Evolutionary conservation across 1,140 invertebrate species (phyloP).

Genomic region (Oedothorax gibbosus): DNA sequence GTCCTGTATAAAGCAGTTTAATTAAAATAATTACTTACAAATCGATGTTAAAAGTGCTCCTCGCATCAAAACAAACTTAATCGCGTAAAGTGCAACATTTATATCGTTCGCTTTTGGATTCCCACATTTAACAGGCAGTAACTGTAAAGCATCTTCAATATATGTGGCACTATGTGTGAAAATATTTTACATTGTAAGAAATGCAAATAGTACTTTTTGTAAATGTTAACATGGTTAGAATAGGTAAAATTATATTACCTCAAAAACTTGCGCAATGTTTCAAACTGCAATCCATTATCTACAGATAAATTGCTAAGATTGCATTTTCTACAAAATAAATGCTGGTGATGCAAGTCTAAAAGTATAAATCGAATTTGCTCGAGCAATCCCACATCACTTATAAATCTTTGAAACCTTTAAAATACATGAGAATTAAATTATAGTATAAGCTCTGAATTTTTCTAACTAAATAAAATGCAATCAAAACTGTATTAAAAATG

Average conservation of each 20-base stretch:
- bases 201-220: neutral
- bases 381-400: constrained; percentile 21
- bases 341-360: constrained; percentile 29
- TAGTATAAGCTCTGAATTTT: neutral
- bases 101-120: constrained; percentile 4
- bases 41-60: constrained; percentile 35
- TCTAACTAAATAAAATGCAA: neutral
- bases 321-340: constrained; percentile 39
- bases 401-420: constrained; percentile 26
- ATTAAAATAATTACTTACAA: constrained; percentile 24
- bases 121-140: constrained; percentile 26
- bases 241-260: neutral
- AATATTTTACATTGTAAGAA: neutral
- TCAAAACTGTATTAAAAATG: neutral
- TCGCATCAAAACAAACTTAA: constrained; percentile 10
- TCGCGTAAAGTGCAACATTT: neutral
- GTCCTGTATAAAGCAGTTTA: too few relatives aligned
- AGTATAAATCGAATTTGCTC: constrained; percentile 13
- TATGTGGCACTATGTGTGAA: neutral
- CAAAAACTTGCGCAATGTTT: neutral
- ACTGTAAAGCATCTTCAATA: neutral
- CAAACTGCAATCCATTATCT: constrained; percentile 18
- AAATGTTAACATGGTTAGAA: neutral
- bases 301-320: constrained; percentile 5
- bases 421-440: constrained; percentile 1